Evolutionary conservation across 2,113 vertebrate genomes (phyloP).

Genomic region (Suncus etruscus): DNA sequence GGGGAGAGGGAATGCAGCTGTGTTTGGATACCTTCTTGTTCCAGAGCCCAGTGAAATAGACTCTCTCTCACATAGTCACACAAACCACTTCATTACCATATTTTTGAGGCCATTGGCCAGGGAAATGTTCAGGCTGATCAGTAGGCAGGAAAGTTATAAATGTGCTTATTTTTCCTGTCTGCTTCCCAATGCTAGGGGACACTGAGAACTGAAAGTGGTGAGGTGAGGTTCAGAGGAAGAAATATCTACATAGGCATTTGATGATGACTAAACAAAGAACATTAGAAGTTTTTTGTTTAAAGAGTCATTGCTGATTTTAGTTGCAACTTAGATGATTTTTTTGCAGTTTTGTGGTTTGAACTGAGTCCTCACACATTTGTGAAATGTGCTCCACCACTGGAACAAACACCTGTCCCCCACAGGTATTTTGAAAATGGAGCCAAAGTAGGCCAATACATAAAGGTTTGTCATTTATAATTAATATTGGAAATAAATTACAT

Average conservation of each 20-base stretch:
- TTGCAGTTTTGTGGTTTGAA: no score
- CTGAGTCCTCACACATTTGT: no score
- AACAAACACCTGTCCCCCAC: no score
- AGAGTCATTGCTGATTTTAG: conserved; percentile 50
- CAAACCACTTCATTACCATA: conserved; percentile 69
- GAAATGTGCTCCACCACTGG: no score
- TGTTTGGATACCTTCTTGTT: conserved; percentile 33
- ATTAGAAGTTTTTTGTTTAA: conserved; percentile 65
- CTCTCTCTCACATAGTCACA: background rate
- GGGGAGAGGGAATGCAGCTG: conserved; percentile 42
- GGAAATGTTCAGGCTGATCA: conserved; percentile 33
- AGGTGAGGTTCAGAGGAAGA: conserved; percentile 20
- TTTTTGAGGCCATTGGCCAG: conserved; percentile 58
- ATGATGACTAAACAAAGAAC: conserved; percentile 62
- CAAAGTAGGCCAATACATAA: conserved; percentile 77
- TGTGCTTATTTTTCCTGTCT: conserved; percentile 59
- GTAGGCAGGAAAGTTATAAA: conserved; percentile 55
- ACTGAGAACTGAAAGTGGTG: background rate
- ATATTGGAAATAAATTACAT: conserved; percentile 53
- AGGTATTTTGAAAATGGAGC: conserved; percentile 58
- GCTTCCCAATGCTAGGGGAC: background rate
- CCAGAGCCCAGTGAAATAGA: background rate
- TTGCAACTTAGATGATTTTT: conserved; percentile 45
- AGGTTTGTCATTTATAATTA: conserved; percentile 63
- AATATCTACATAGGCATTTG: conserved; percentile 54